These are phyloP conservation scores for Trichonephila clavata DNA, from an alignment of 1,140 invertebrate species.

Conservation along the genomic window DNA sequence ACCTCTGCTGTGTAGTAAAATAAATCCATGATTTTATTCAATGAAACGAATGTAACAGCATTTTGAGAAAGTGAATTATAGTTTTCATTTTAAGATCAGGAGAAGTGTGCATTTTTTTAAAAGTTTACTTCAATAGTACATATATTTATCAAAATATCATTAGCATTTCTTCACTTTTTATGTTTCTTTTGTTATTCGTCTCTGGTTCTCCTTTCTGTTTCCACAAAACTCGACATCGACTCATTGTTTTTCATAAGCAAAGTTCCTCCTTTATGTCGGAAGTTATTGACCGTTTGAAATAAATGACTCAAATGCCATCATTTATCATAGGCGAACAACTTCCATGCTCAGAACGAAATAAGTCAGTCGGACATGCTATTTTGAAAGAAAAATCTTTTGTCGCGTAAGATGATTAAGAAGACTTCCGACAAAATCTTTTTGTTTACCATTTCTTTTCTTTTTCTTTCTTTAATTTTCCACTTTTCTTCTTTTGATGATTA, in stretches of 20 bases:
- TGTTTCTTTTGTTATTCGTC: no score
- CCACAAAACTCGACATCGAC: no score
- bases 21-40: no score
- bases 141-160: no score
- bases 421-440: not conserved
- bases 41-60: no score
- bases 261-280: not conserved
- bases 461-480: not conserved
- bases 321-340: not conserved
- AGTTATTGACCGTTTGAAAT: not conserved
- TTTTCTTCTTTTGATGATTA: not conserved
- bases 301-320: not conserved
- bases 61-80: no score
- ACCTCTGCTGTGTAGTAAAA: no score
- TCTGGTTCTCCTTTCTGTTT: no score
- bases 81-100: no score
- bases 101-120: no score
- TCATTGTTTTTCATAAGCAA: not conserved
- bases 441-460: not conserved
- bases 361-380: not conserved
- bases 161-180: no score
- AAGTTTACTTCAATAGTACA: no score
- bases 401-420: not conserved
- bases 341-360: not conserved
- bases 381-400: conserved; percentile 1